Base-by-base conservation (phyloP, 2,113 vertebrate genomes). In the Tragulus kanchil region DNA sequence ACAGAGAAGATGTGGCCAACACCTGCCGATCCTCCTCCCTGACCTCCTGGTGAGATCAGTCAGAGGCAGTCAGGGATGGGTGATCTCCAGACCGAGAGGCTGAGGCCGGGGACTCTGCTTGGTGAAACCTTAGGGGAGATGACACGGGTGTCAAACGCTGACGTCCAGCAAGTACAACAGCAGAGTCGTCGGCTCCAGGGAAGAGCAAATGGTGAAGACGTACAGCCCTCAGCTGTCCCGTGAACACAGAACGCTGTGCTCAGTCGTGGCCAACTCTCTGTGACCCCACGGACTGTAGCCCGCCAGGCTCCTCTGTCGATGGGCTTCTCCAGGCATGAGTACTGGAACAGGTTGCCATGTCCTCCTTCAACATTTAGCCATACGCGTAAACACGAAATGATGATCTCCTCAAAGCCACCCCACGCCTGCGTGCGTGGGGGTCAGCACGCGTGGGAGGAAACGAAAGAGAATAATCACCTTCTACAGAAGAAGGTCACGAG, bases 391-490 rank as follows among this genome's bases (percentile, higher is more conserved):
- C 16, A 79, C 19, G 82, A 59, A 69, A 85, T 15, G 48, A 12
- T 65, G 42, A 71, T 50, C 50, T 78, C 42, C 59, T 84, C 56
- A 54, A 90, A 84, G 85, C 58, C 15, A 61, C 0, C 86, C 5
- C 6, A 14, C 13, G 19, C 31, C n/a, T 79, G 21, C 13, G 14
- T 79, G 21, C 13, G 14, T 0, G n/a, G 21, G 25, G 14, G 52
- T 12, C 1, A 82, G 54, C 58, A 50, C 0, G 0, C 21, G 71
- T 3, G 0, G 52, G 8, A 13, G 28, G 1, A 36, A 17, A 69
- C 10, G 19, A 67, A 85, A 84, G 13, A 58, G 50, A 87, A 69
- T 3, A 79, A 10, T n/a, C 42, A 31, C 26, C 52, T 84, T 52
- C 42, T 9, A 52, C 89, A 86, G 61, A 64, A 71, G 31, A 61